Evolutionary conservation across 2,888 invertebrate genomes (phyloP), one percentile per base, ranked within the genome.

Genomic region (Drosophila greeni): DNA sequence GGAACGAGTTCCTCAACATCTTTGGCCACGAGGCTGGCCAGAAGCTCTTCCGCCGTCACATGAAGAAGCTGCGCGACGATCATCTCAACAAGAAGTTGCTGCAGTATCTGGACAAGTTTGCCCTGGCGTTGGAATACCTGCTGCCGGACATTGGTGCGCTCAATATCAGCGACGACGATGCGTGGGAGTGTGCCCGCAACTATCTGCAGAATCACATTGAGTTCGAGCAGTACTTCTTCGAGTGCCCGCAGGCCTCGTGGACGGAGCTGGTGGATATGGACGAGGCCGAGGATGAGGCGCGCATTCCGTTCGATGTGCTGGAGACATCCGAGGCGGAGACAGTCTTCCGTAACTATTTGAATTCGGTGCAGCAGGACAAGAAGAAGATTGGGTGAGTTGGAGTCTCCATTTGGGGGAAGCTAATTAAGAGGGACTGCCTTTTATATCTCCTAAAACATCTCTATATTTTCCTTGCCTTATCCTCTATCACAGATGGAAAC

Each of bases 301-400:
- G 97, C 85, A 96, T 98, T 86, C 98, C 98, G 0, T 95, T 95
- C 88, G 97, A 97, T 88, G 94, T 98, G 62, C 90, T 98, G 62
- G 96, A 96, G 85, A 95, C 96, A 0, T 93, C 94, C 54, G 97
- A 98, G 87, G 97, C 97, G 1, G 97, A 97, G 86, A 94, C 94
- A 5, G 95, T 96, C 18, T 98, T 96, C 89, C 94, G 95, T 86
- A 96, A 96, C 81, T 97, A 95, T 88, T 92, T 97, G 57, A 97
- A 96, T 86, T 94, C 95, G 61, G 91, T 98, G 62, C 96, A 97
- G 86, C 95, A 95, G 86, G 97, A 97, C 87, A 95, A 97, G 85
- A 94, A 96, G 86, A 93, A 96, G 88, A 92, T 95, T 86, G 97
- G 97, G 96, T 97, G 89, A 92, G 95, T 42, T 23, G 14, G 23